Percentiles rank a stretch among this genome's conserved stretches.
These are phyloP conservation scores for Ptychodera flava DNA, from an alignment of 35 echinoderm and acorn worm genomes.

Conservation along the genomic window DNA sequence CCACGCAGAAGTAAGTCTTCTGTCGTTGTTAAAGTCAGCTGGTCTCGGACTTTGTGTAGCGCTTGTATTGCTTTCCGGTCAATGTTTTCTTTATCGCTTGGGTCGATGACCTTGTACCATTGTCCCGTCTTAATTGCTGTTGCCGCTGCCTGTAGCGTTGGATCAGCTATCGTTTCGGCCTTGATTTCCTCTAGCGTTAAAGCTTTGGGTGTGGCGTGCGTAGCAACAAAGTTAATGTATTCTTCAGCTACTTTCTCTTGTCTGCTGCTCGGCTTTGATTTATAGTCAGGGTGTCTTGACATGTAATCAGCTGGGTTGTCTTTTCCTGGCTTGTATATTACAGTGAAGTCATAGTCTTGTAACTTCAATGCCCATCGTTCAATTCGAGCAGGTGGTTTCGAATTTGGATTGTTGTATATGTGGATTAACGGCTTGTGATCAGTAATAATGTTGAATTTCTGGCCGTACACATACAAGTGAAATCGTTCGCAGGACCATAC, in stretches of 20 bases:
- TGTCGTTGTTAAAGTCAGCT: conserved; percentile 46
- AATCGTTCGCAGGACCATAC: conserved; percentile 39
- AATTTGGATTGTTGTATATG: conserved; percentile 49
- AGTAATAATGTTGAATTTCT: conserved; percentile 27
- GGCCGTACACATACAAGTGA: conserved; percentile 44
- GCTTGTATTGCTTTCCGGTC: conserved; percentile 14
- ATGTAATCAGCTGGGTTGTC: conserved; percentile 45
- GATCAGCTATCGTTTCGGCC: conserved; percentile 2
- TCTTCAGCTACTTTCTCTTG: conserved; percentile 10
- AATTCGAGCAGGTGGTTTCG: conserved; percentile 64
- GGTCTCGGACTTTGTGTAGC: conserved; percentile 12
- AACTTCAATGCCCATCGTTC: conserved; percentile 63
- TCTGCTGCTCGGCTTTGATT: background rate
- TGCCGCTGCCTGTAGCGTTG: conserved; percentile 15
- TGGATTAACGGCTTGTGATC: conserved; percentile 79
- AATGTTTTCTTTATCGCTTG: background rate
- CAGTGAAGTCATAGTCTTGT: conserved; percentile 23
- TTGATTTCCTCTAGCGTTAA: conserved; percentile 34
- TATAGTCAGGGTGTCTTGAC: conserved; percentile 22
- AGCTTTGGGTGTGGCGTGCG: conserved; percentile 36
- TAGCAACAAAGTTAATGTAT: conserved; percentile 33
- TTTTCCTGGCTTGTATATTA: conserved; percentile 29
- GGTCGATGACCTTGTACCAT: background rate
- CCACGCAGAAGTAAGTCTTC: conserved; percentile 6
- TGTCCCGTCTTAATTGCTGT: conserved; percentile 10